Conservation (phyloP, 2,888 invertebrate species). For the Acholoe squamosa region DNA sequence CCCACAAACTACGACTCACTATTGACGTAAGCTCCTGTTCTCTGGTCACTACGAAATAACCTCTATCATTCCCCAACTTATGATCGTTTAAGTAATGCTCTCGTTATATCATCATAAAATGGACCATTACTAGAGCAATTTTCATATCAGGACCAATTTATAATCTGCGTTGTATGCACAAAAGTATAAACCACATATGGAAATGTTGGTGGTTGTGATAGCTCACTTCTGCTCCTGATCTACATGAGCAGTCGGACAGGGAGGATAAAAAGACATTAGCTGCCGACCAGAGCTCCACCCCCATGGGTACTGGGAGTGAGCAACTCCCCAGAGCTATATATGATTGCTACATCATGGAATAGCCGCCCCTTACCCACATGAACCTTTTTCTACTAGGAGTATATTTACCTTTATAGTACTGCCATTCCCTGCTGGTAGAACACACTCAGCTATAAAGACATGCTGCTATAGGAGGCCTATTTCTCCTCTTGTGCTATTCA, state of each 20-base stretch:
- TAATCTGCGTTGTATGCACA: background rate
- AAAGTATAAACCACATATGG: background rate
- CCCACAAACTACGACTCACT: background rate
- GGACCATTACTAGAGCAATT: too few species aligned
- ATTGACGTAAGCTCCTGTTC: background rate
- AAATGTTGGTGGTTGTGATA: background rate
- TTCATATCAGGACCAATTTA: too few species aligned
- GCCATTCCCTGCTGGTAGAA: too few species aligned
- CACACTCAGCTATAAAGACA: too few species aligned
- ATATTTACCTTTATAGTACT: too few species aligned
- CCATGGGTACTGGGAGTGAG: background rate
- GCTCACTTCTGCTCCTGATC: background rate
- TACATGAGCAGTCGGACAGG: background rate
- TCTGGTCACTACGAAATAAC: background rate
- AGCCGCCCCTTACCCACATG: background rate
- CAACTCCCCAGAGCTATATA: background rate
- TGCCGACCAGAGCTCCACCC: background rate
- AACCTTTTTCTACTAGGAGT: too few species aligned
- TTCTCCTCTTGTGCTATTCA: background rate
- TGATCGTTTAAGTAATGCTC: background rate
- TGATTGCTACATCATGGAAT: conserved; percentile 21
- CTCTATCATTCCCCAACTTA: background rate
- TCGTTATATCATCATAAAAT: background rate
- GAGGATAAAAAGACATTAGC: background rate
- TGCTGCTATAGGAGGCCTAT: too few species aligned